These are phyloP conservation scores for Scaptomyza hsui DNA, from an alignment of 1,140 invertebrate species.

Conservation along the genomic window DNA sequence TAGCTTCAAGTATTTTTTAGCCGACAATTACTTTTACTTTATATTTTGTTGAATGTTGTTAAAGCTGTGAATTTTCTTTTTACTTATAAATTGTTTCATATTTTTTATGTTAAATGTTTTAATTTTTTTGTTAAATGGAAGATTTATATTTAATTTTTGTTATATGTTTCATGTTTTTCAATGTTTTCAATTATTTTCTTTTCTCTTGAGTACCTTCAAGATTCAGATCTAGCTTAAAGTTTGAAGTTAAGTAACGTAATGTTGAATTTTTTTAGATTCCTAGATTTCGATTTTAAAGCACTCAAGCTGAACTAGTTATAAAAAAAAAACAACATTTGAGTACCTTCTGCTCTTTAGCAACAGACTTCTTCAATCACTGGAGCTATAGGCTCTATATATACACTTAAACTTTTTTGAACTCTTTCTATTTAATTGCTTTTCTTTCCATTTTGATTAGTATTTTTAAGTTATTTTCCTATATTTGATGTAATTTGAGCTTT, in stretches of 20 bases:
- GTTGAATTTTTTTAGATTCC: conserved; percentile 29
- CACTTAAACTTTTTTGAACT: conserved; percentile 6
- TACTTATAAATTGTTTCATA: conserved; percentile 19
- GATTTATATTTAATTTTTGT: conserved; percentile 9
- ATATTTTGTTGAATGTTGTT: conserved; percentile 41
- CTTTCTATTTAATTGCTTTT: conserved; percentile 31
- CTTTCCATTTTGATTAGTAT: conserved; percentile 20
- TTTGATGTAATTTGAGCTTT: conserved; percentile 50
- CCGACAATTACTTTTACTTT: conserved; percentile 46
- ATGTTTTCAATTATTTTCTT: conserved; percentile 5
- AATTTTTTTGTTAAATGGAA: conserved; percentile 2
- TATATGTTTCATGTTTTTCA: conserved; percentile 24
- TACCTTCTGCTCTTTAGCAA: conserved; percentile 20
- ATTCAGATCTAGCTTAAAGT: conserved; percentile 27
- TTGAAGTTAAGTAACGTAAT: conserved; percentile 30
- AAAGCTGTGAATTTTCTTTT: conserved; percentile 50
- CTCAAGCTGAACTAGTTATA: conserved; percentile 22
- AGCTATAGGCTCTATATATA: conserved; percentile 24
- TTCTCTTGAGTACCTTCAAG: conserved; percentile 15
- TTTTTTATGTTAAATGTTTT: conserved; percentile 30
- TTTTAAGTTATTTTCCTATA: conserved; percentile 12
- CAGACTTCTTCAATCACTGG: conserved; percentile 14
- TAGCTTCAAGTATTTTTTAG: conserved; percentile 65
- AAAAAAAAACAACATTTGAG: not conserved
- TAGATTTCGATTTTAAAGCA: conserved; percentile 18